Base-by-base conservation (phyloP, 2,797 vertebrate genomes). In the Oreochromis grahami region DNA sequence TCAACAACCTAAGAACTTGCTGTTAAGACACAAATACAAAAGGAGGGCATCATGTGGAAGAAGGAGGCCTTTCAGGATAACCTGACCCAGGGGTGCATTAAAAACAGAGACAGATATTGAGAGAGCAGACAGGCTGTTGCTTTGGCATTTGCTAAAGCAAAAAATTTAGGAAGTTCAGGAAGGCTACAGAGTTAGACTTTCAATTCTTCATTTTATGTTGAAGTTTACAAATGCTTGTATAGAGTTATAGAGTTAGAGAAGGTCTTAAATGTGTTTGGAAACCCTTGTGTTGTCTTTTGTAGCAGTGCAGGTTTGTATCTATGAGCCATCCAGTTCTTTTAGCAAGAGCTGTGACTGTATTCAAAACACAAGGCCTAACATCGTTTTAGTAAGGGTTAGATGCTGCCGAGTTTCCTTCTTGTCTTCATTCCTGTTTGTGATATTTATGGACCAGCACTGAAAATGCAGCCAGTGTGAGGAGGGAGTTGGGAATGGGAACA, bases 361-460 rank as follows among this genome's bases (percentile, higher is more conserved):
- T 48, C 24, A 72, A 72, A 48, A 45, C 41, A 48, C 41, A 1
- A 26, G 8, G 41, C 41, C 65, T 3, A 48, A 72, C 43, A 72
- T 29, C 3, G 1, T 48, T 72, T 29, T 29, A 48, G 68, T 0
- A 0, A 17, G 1, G 8, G 24, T 7, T 48, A 72, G 68, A 29
- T 8, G 0, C 21, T 29, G 24, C 2, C 15, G 29, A 5, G 68
- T 72, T 72, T 19, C 15, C 68, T 17, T 45, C 68, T 45, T 45
- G 24, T 72, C 43, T 48, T 29, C 15, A 26, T 26, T 7, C 68
- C 41, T 29, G 68, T 48, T 72, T 72, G 0, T 72, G 68, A 45
- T 45, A 70, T 70, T 70, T 26, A 70, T 26, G 21, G 41, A 72
- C 68, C 26, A 48, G 17, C 24, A 72, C 68, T 72, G 24, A 72